Base-by-base conservation (phyloP, 1,140 invertebrate species). In the Heliconius melpomene region DNA sequence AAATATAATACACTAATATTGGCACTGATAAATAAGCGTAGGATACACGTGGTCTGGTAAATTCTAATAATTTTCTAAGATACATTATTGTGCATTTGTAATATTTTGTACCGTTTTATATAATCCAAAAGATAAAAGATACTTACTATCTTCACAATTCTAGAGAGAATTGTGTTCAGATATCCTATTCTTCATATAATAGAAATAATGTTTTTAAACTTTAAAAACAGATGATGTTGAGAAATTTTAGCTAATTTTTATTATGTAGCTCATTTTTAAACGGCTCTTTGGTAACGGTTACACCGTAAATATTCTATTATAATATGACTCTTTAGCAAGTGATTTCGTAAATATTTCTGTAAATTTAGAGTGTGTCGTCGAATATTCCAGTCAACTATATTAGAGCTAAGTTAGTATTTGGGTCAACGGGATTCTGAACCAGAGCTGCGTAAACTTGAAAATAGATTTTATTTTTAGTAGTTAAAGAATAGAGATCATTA, bases 381-480 rank as follows among this genome's bases (percentile, higher is more conserved):
- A 85, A 86, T 86, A 89, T 90, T 91, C 88, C 87, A 89, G 89
- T 86, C 75, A 86, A 74, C 74, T 87, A 78, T 80, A 88, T 86
- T 87, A 86, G 82, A 85, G 76, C 83, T 88, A 88, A 86, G 80
- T 84, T 81, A 88, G 85, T 89, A 94, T 92, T 89, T 92, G 86
- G 92, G 92, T 94, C 92, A 91, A 83, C 80, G 75, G 85, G 82
- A 85, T 86, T 85, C 84, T 85, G 85, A 90, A 89, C 82, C 80
- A 81, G 81, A 88, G 84, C 84, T 84, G 84, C 82, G 88, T 94
- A 92, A 91, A 94, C 89, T 93, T 92, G 91, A 93, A 92, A 93
- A 94, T 92, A 92, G 89, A 93, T 83, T 89, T 85, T 93, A 91
- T 87, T 88, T 90, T 87, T 86, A 87, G 84, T 54, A 9, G 73